phyloP scores from a whole-genome alignment of 1,140 invertebrate genomes.

The Calliopsis andreniformis region DNA sequence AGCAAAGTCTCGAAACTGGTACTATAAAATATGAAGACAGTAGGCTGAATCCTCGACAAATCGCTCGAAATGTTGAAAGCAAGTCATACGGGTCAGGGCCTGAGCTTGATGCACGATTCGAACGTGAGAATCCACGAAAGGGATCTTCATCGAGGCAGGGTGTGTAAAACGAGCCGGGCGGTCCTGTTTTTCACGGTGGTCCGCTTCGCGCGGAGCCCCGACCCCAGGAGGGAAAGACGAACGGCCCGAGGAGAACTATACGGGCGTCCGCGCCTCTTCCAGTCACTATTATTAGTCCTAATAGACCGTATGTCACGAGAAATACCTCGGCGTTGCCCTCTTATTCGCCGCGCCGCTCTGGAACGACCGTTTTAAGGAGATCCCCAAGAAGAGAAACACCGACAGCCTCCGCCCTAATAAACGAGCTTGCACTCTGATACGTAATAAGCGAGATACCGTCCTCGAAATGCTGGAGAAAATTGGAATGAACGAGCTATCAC shows the following conservation, averaged over 20 bases:
- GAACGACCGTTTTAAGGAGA: conserved; percentile 24
- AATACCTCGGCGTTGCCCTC: conserved; percentile 41
- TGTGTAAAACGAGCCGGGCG: conserved; percentile 12
- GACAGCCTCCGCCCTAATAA: background rate
- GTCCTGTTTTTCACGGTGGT: conserved; percentile 22
- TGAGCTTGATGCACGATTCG: conserved; percentile 14
- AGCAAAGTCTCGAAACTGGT: too few relatives aligned
- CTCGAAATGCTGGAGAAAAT: background rate
- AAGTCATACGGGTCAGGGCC: background rate
- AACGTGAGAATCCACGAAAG: conserved; percentile 12
- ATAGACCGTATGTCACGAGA: conserved; percentile 77
- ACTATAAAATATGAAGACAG: too few relatives aligned
- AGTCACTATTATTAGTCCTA: conserved; percentile 78
- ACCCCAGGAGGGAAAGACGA: conserved; percentile 17
- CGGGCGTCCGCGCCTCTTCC: conserved; percentile 43
- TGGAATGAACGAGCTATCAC: background rate
- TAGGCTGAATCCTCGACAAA: too few relatives aligned
- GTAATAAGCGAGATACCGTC: background rate
- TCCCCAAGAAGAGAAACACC: background rate
- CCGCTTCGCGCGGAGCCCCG: background rate
- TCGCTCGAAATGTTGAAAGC: background rate
- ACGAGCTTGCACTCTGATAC: background rate
- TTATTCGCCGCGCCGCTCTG: background rate
- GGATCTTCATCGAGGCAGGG: background rate
- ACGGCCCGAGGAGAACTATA: conserved; percentile 21